Evolutionary conservation across 2,888 invertebrate species (phyloP).

Genomic region (Nymphalis c-album): DNA sequence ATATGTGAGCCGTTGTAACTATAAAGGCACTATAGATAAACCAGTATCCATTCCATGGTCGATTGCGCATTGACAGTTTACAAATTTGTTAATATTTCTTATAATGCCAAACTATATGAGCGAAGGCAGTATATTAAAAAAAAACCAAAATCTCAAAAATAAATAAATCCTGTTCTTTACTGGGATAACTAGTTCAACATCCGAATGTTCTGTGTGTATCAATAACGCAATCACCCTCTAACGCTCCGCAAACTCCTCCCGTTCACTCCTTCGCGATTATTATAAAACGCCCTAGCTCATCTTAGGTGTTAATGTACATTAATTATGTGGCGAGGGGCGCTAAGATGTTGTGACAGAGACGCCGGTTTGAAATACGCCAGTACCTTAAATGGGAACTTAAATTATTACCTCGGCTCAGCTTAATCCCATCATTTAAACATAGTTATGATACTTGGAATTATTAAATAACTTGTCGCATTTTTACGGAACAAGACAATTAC

Average conservation of each 20-base stretch:
- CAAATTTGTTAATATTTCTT: too few relatives aligned
- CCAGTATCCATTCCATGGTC: too few relatives aligned
- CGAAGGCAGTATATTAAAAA: too few relatives aligned
- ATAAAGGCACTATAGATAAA: too few relatives aligned
- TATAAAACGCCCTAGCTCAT: slow-evolving; percentile 63
- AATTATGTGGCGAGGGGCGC: slow-evolving; percentile 58
- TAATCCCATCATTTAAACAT: slow-evolving; percentile 25
- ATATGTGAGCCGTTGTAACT: too few relatives aligned
- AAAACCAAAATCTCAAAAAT: too few relatives aligned
- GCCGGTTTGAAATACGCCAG: slow-evolving; percentile 55
- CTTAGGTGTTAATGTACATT: slow-evolving; percentile 73
- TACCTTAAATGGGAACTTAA: slow-evolving; percentile 47
- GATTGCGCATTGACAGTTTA: too few relatives aligned
- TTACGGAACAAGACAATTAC: background rate
- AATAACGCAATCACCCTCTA: slow-evolving; percentile 50
- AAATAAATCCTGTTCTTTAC: too few relatives aligned
- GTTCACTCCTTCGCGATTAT: slow-evolving; percentile 49
- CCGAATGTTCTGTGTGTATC: slow-evolving; percentile 46
- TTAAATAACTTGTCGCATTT: background rate
- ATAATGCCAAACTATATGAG: too few relatives aligned
- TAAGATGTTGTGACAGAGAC: slow-evolving; percentile 66
- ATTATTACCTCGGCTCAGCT: slow-evolving; percentile 37
- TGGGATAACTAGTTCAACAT: slow-evolving; percentile 11
- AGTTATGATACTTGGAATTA: slow-evolving; percentile 4
- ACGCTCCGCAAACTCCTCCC: slow-evolving; percentile 56